Base-by-base conservation (phyloP, 37 sponge, comb jelly and placozoan genomes). In the Beroe ovata region DNA sequence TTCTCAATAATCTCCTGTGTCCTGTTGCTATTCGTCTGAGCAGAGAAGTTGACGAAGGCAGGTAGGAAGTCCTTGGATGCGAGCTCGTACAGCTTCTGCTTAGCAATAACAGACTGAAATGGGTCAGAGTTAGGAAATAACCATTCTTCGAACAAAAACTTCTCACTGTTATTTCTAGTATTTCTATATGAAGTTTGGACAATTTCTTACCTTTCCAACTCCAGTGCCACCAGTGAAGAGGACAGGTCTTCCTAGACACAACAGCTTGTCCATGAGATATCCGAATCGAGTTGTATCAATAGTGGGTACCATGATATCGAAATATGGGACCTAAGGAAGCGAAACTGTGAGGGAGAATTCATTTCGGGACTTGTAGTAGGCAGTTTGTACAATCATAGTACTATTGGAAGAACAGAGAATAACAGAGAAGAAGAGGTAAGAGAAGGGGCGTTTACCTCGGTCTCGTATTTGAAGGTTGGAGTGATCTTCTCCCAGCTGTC, bases 151-250 rank as follows among this genome's bases (percentile, higher is more conserved):
- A n/a, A n/a, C n/a, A n/a, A n/a, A n/a, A n/a, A n/a, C n/a, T n/a
- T n/a, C n/a, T n/a, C n/a, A n/a, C n/a, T n/a, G n/a, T n/a, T n/a
- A n/a, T n/a, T n/a, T n/a, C n/a, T n/a, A n/a, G n/a, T n/a, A n/a
- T n/a, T n/a, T n/a, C n/a, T n/a, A n/a, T n/a, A n/a, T n/a, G n/a
- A n/a, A n/a, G n/a, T n/a, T n/a, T n/a, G n/a, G 4, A 62, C 63
- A 62, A 23, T 62, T 21, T 21, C 63, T 62, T 28, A 95, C 94
- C 93, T 97, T 97, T 59, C 99, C 99, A 18, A 97, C 99, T 33
- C 99, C 99, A 64, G 99, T 95, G 26, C 94, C 92, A 4, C 99
- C 99, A 89, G 99, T 97, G 92, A 94, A 97, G 35, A 97, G 92
- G 18, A 97, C 96, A 28, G 95, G 88, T 28, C 91, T 90, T 38